Conservation (phyloP, 2,888 invertebrate genomes). For the Panzeria rudis region DNA sequence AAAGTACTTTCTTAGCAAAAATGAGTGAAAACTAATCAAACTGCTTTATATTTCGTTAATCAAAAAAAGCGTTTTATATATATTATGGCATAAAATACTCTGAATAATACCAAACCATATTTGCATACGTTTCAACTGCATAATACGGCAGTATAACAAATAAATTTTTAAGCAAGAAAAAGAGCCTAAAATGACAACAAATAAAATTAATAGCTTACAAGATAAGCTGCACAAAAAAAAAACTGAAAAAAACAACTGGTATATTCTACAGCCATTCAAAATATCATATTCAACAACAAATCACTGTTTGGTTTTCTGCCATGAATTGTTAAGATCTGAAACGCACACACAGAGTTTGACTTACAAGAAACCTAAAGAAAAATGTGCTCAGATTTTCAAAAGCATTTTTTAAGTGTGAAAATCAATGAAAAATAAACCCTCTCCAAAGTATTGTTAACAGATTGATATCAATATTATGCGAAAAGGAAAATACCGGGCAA, state of each 20-base stretch:
- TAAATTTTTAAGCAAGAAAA: no score
- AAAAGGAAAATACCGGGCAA: background rate
- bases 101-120: background rate
- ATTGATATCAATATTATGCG: constrained; percentile 77
- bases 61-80: no score
- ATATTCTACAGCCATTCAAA: constrained; percentile 28
- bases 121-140: background rate
- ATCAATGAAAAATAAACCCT: constrained; percentile 69
- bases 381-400: constrained; percentile 64
- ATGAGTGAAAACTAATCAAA: no score
- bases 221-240: constrained; percentile 53
- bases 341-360: background rate
- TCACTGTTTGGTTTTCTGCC: constrained; percentile 47
- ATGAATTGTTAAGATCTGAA: constrained; percentile 39
- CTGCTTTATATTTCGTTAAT: no score
- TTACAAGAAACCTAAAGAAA: constrained; percentile 24
- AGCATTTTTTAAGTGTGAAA: constrained; percentile 72
- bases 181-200: constrained; percentile 21
- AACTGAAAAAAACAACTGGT: background rate
- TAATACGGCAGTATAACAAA: background rate
- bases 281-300: constrained; percentile 54
- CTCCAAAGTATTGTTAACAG: constrained; percentile 79
- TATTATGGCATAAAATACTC: no score
- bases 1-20: no score
- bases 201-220: constrained; percentile 64